A percentile compares a stretch with the other conserved stretches of the same genome.
These are phyloP conservation scores for Sylvia borin DNA, from an alignment of 2,797 vertebrate species.

Conservation along the genomic window DNA sequence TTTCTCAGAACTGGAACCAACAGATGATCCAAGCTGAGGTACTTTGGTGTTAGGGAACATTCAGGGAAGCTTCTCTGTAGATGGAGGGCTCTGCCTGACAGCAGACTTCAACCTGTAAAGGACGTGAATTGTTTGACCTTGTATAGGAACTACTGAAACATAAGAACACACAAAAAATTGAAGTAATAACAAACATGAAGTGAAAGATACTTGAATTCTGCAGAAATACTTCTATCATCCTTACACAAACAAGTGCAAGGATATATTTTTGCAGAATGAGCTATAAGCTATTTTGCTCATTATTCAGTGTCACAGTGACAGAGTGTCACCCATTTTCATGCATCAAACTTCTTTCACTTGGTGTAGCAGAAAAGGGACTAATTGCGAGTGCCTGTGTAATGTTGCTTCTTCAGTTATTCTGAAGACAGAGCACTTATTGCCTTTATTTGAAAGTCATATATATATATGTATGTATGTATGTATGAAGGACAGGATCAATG, in stretches of 20 bases:
- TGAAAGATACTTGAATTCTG: neutral
- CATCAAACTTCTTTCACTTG: neutral
- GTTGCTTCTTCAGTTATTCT: neutral
- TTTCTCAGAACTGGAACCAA: neutral
- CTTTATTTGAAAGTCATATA: neutral
- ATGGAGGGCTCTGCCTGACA: neutral
- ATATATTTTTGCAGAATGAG: fast-evolving
- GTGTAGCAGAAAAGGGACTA: neutral
- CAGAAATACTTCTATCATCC: neutral
- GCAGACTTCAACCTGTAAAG: neutral
- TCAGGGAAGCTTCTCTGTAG: neutral
- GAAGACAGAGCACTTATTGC: neutral
- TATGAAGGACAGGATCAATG: neutral
- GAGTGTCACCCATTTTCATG: neutral
- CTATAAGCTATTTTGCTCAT: neutral
- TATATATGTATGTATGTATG: too few species aligned
- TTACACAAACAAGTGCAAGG: neutral
- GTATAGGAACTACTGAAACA: neutral
- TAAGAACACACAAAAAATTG: neutral
- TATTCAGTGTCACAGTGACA: neutral
- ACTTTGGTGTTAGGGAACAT: neutral
- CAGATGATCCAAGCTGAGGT: neutral
- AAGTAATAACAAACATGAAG: neutral
- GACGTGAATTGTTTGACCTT: neutral
- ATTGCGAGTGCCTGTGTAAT: neutral